Percentiles rank a stretch among this genome's conserved stretches.
These are phyloP conservation scores for Archegozetes longisetosus DNA, from an alignment of 1,140 invertebrate species.

Conservation along the genomic window DNA sequence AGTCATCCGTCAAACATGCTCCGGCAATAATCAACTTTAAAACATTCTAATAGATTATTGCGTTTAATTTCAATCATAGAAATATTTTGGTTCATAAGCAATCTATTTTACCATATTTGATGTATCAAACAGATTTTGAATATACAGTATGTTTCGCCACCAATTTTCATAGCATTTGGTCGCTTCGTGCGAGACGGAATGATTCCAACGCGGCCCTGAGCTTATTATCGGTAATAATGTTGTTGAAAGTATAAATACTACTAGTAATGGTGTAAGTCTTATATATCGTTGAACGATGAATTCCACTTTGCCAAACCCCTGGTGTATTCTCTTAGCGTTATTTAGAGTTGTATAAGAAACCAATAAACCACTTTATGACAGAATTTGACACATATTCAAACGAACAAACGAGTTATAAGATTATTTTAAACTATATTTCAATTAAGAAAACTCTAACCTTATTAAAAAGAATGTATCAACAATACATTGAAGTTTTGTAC, in stretches of 20 bases:
- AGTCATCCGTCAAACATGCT: no score
- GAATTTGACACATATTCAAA: no score
- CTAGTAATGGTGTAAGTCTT: slow-evolving; percentile 10
- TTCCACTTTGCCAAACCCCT: background rate
- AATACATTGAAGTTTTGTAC: slow-evolving; percentile 14
- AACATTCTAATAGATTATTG: no score
- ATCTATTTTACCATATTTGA: slow-evolving; percentile 5
- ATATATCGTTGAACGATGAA: slow-evolving; percentile 1
- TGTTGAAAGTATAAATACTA: slow-evolving; percentile 12
- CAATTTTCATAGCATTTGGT: slow-evolving; percentile 17
- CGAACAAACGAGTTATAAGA: background rate
- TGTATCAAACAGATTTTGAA: slow-evolving; percentile 7
- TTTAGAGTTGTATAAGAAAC: slow-evolving; percentile 16
- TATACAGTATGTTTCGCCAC: slow-evolving; percentile 18
- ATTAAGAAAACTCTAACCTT: slow-evolving; percentile 7
- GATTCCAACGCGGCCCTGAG: slow-evolving; percentile 16
- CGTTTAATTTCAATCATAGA: no score
- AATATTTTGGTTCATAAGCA: no score
- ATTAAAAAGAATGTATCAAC: slow-evolving; percentile 20
- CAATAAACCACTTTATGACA: slow-evolving; percentile 17
- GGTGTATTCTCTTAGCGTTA: background rate
- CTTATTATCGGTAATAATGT: slow-evolving; percentile 14
- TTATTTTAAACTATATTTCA: background rate
- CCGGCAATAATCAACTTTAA: no score
- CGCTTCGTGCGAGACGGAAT: background rate